phyloP scores from a whole-genome alignment of 2,888 invertebrate species.

The Bimastos eiseni region DNA sequence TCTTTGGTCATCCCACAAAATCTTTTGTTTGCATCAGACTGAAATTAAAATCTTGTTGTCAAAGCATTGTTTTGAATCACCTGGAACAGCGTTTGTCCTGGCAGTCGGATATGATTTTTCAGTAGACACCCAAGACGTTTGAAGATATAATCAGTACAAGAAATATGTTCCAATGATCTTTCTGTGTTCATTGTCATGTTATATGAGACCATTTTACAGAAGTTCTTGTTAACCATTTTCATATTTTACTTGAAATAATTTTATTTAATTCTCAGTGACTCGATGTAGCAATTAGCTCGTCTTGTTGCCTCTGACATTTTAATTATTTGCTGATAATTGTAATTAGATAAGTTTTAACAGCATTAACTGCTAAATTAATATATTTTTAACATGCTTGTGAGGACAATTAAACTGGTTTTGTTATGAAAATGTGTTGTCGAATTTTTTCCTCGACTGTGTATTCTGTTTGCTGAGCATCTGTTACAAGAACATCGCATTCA shows the following conservation, averaged over 20 bases:
- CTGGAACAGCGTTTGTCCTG: not conserved
- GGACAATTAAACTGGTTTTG: not conserved
- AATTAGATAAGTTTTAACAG: not conserved
- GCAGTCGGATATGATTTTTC: not conserved
- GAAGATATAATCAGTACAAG: not conserved
- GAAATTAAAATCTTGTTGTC: not conserved
- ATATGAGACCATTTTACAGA: not conserved
- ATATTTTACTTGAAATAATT: not conserved
- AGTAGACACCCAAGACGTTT: not conserved
- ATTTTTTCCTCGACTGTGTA: not conserved
- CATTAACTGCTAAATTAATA: not conserved
- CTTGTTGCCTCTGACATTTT: not conserved
- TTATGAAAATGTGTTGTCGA: not conserved
- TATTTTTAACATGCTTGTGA: slow-evolving; percentile 2
- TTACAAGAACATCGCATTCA: not conserved
- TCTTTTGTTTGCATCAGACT: not conserved
- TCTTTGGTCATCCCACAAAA: not conserved
- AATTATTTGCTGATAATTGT: not conserved
- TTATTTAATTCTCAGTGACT: not conserved
- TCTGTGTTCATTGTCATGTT: not conserved
- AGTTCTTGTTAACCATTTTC: not conserved
- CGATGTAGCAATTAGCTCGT: not conserved
- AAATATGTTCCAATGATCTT: not conserved
- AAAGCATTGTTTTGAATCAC: not conserved
- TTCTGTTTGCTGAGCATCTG: not conserved